Percentiles rank a stretch among this genome's conserved stretches.
Conservation (phyloP, 1,140 invertebrate species). For the Lepidotrigona ventralis region DNA sequence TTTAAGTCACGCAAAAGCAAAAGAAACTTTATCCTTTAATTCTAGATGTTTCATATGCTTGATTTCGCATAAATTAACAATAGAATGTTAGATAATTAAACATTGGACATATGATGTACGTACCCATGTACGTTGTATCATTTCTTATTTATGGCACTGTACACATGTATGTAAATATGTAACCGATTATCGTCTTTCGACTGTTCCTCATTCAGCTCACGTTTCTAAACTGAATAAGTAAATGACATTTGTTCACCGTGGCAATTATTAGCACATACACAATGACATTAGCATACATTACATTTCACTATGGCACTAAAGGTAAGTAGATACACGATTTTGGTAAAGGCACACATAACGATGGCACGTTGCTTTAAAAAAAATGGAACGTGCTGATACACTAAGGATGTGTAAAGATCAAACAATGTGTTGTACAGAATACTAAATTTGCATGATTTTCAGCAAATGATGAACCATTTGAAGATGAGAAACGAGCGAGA, state of each 20-base stretch:
- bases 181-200: background rate
- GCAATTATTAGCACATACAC: background rate
- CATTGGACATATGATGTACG: background rate
- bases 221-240: background rate
- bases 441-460: background rate
- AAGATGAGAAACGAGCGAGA: background rate
- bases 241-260: background rate
- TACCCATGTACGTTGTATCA: background rate
- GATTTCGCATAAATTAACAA: background rate
- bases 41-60: background rate
- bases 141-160: background rate
- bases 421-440: background rate
- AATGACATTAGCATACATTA: constrained; percentile 16
- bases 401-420: background rate
- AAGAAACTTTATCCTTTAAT: background rate
- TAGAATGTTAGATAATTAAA: background rate
- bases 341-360: background rate
- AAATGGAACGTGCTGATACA: too few relatives aligned
- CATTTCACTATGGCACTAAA: background rate
- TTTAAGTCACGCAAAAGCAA: too few relatives aligned
- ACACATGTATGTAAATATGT: background rate
- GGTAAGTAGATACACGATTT: background rate
- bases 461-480: background rate
- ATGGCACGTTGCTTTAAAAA: background rate
- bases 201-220: constrained; percentile 1